Evolutionary conservation across 2,797 vertebrate genomes (phyloP), one percentile per base, ranked within the genome.

Genomic region (Sternotherus odoratus): DNA sequence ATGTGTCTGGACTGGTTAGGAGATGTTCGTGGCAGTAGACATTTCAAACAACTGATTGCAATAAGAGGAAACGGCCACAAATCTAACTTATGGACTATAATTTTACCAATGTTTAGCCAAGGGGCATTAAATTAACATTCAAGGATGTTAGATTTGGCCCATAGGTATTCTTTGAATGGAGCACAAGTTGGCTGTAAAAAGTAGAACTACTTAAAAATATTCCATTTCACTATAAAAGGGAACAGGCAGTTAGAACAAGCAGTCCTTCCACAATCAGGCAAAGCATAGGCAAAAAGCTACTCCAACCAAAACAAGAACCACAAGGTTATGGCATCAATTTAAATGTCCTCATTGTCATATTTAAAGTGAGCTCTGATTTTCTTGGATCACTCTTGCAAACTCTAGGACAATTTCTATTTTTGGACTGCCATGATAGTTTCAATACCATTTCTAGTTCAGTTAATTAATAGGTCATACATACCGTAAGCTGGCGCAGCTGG

Each of bases 401-500:
- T 89, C 94, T 96, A 94, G 82, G 94, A 79, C 78, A 94, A 85
- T 94, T 94, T 95, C 96, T 95, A 92, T 89, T 94, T 82, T 88
- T 97, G 93, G 90, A 92, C 77, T 95, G 89, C 92, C 97, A 91
- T 92, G 91, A 92, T 77, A 90, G 85, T 91, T 82, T 77, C 6
- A 17, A 77, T 93, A 88, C 16, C 0, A 79, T 30, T 90, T 92
- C 54, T 84, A 94, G 74, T 0, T 1, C 33, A 83, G 80, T 93
- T 86, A 94, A 96, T 85, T 57, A 96, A 79, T 88, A 87, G 21
- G 78, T 72, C 91, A 91, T 98, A 99, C 99, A 33, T 99, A 99
- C 99, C 99, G 87, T 99, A 99, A 91, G 99, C 99, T 90, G 99
- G 99, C 63, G 99, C 99, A 19, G 99, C 99, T 39, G 99, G 98